These are phyloP conservation scores for Amphimedon queenslandica DNA, from an alignment of 37 sponge, comb jelly and placozoan genomes.

Conservation along the genomic window DNA sequence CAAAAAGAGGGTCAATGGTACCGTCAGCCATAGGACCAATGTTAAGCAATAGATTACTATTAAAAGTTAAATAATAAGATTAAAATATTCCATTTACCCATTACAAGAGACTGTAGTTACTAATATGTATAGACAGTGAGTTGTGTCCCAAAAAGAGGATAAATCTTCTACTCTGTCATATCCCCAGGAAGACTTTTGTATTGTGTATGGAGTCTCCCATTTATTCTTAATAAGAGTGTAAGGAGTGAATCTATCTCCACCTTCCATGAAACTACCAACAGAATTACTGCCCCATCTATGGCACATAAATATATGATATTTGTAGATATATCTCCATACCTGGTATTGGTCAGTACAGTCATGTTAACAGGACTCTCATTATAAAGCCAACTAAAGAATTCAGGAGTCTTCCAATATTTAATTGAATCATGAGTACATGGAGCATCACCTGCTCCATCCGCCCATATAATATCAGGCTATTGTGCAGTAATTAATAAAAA, in stretches of 20 bases:
- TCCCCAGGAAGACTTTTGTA: constrained; percentile 70
- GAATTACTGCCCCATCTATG: constrained; percentile 45
- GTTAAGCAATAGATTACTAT: constrained; percentile 74
- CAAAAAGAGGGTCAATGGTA: constrained; percentile 62
- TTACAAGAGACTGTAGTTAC: constrained; percentile 62
- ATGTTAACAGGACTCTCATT: constrained; percentile 71
- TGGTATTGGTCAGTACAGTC: constrained; percentile 49
- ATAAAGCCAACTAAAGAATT: constrained; percentile 74
- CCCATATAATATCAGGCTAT: constrained; percentile 73
- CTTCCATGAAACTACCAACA: constrained; percentile 59
- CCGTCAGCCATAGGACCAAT: constrained; percentile 82
- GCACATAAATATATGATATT: neutral
- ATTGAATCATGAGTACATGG: constrained; percentile 52
- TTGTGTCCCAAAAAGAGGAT: constrained; percentile 20
- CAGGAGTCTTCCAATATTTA: constrained; percentile 71
- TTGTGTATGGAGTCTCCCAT: constrained; percentile 79
- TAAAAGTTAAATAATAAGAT: too few species aligned
- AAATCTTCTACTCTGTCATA: constrained; percentile 56
- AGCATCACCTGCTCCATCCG: constrained; percentile 69
- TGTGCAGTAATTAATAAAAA: neutral
- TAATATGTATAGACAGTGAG: constrained; percentile 40
- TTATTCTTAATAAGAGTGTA: constrained; percentile 36
- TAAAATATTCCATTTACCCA: constrained; percentile 53
- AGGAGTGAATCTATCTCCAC: constrained; percentile 66
- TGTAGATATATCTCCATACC: constrained; percentile 11